Conservation (phyloP, 2,113 vertebrate species). For the Aegotheles bennettii region DNA sequence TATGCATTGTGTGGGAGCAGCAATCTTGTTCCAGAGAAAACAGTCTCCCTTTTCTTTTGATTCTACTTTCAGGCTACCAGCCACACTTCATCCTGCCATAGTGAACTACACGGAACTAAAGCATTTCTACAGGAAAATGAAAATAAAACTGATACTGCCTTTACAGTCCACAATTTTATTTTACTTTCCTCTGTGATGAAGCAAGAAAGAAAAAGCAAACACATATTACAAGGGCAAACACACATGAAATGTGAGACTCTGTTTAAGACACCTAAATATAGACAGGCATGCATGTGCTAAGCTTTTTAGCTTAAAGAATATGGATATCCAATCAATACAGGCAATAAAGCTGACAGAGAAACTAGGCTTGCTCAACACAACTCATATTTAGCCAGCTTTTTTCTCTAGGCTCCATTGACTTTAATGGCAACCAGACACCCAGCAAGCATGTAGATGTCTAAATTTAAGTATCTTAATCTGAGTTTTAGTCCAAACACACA, state of each 20-base stretch:
- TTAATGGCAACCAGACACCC: background rate
- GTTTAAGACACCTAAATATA: background rate
- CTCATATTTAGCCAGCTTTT: background rate
- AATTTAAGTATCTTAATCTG: background rate
- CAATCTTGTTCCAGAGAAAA: background rate
- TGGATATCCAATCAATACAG: background rate
- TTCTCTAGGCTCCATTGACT: background rate
- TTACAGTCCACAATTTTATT: background rate
- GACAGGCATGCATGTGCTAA: rapidly evolving
- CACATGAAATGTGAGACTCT: background rate
- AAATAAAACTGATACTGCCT: background rate
- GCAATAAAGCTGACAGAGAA: background rate
- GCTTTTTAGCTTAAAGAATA: background rate
- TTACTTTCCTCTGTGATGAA: background rate
- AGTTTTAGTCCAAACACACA: background rate
- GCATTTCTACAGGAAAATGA: background rate
- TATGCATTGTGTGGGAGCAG: background rate
- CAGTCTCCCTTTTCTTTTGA: background rate
- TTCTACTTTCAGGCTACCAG: background rate
- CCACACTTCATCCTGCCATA: rapidly evolving
- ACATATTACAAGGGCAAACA: background rate
- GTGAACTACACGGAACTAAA: background rate
- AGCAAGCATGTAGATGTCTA: background rate
- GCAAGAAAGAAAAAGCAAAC: background rate
- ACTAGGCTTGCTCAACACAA: background rate